Conservation (phyloP, 2,797 vertebrate species). For the Halcyon chelicuti region DNA sequence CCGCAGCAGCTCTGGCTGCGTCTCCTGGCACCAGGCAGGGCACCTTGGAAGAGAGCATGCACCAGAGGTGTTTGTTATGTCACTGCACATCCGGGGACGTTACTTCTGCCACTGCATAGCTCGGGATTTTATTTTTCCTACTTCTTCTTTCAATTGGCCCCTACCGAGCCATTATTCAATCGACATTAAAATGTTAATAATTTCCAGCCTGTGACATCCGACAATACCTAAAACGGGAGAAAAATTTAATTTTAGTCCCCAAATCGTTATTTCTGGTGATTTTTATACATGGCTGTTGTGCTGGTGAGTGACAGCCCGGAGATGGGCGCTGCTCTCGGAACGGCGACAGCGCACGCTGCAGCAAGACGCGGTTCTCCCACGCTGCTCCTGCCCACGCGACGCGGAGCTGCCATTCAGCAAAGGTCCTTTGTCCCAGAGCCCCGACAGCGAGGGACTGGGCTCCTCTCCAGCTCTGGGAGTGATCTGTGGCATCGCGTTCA, state of each 20-base stretch:
- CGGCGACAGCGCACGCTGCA: not conserved
- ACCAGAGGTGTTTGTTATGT: not conserved
- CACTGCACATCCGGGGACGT: not conserved
- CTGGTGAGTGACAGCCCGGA: not conserved
- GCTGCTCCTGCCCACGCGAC: not conserved
- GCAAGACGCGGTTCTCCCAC: not conserved
- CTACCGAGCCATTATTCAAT: not conserved
- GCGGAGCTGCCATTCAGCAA: not conserved
- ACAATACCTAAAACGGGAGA: conserved; percentile 1
- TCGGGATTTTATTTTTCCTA: not conserved
- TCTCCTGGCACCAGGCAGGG: not conserved
- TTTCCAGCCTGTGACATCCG: not conserved
- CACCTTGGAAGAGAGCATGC: not conserved
- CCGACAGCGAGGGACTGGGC: not conserved
- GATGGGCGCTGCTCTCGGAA: not conserved
- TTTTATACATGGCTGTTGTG: not conserved
- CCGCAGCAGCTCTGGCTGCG: not conserved
- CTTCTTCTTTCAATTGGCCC: not conserved
- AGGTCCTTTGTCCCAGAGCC: not conserved
- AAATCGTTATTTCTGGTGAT: not conserved
- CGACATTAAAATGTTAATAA: not conserved
- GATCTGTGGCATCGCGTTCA: not conserved
- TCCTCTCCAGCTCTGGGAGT: not conserved
- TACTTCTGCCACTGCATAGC: not conserved
- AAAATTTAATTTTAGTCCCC: not conserved